A percentile compares a stretch with the other conserved stretches of the same genome.
Evolutionary conservation across 2,113 vertebrate genomes (phyloP).

Genomic region (Myrmecobius fasciatus): DNA sequence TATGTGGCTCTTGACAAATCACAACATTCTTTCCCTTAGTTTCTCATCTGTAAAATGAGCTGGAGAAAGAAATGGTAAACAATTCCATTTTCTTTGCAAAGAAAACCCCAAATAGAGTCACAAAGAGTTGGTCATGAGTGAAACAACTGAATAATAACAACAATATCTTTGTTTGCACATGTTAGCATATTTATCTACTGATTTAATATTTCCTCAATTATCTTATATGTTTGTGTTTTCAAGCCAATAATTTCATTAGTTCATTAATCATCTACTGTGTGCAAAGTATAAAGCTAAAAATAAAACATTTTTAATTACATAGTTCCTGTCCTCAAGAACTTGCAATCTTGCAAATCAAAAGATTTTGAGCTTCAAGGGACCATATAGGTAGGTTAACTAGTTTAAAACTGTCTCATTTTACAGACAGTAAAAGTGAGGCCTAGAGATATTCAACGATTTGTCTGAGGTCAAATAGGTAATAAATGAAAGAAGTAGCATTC

Average conservation of each 20-base stretch:
- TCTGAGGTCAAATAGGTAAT: neutral
- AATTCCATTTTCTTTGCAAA: neutral
- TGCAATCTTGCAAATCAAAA: neutral
- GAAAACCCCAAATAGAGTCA: neutral
- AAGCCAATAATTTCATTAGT: neutral
- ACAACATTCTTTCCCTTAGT: neutral
- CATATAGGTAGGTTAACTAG: neutral
- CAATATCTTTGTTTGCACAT: neutral
- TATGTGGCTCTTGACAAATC: neutral
- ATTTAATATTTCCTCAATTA: neutral
- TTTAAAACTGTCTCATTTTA: neutral
- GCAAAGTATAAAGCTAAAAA: neutral
- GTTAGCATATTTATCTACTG: neutral
- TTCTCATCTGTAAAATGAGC: neutral
- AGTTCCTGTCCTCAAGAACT: neutral
- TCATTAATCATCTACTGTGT: neutral
- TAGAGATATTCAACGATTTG: neutral
- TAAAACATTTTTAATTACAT: neutral
- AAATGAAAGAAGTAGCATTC: neutral
- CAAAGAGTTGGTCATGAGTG: neutral
- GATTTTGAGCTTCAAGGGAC: neutral
- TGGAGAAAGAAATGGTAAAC: neutral
- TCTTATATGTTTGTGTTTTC: neutral
- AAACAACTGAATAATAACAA: neutral
- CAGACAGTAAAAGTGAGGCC: neutral